These are phyloP conservation scores for Monochamus alternatus DNA, from an alignment of 2,888 invertebrate species.

Conservation along the genomic window DNA sequence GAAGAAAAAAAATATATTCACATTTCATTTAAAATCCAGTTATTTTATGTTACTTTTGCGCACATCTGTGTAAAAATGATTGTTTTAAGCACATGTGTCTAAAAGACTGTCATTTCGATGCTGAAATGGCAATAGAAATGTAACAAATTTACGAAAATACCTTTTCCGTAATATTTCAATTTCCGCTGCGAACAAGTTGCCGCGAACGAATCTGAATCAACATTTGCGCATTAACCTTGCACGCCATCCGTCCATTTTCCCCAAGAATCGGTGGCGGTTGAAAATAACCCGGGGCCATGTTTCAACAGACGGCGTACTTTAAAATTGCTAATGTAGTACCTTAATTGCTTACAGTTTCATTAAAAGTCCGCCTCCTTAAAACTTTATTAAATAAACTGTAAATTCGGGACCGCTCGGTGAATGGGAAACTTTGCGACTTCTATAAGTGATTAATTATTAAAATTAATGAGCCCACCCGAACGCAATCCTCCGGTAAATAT, in stretches of 20 bases:
- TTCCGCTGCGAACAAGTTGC: too few relatives aligned
- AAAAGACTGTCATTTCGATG: too few relatives aligned
- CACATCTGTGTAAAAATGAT: too few relatives aligned
- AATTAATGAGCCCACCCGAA: constrained; percentile 27
- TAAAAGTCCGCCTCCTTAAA: constrained; percentile 12
- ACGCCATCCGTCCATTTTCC: background rate
- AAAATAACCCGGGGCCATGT: constrained; percentile 3
- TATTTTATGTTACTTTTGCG: too few relatives aligned
- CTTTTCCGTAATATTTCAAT: too few relatives aligned
- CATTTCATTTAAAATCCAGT: too few relatives aligned
- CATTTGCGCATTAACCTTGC: background rate
- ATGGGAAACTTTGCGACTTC: constrained; percentile 30
- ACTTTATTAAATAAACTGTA: constrained; percentile 31
- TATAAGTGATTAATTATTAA: constrained; percentile 34
- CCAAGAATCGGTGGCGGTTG: background rate
- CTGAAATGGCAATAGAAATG: too few relatives aligned
- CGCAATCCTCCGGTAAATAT: constrained; percentile 12
- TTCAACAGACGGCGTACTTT: constrained; percentile 12
- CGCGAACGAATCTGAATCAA: too few relatives aligned
- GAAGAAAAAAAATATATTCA: too few relatives aligned
- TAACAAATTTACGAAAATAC: too few relatives aligned
- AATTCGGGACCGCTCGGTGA: constrained; percentile 20
- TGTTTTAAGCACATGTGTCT: too few relatives aligned
- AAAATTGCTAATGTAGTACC: constrained; percentile 24
- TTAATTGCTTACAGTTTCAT: constrained; percentile 31